Conservation (phyloP, 37 sponge, comb jelly and placozoan species). For the Ianthella basta region DNA sequence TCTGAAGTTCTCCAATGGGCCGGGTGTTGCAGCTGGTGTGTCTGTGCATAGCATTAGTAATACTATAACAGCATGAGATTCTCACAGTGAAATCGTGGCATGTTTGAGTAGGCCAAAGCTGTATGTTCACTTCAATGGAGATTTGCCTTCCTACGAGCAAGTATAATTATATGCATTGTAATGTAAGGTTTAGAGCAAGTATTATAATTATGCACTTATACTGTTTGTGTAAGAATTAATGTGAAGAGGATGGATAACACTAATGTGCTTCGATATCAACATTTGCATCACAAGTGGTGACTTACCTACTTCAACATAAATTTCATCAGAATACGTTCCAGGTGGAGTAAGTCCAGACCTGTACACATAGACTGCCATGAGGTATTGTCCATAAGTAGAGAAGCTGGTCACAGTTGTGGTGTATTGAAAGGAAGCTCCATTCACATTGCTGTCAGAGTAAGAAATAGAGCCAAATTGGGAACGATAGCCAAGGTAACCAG, state of each 20-base stretch:
- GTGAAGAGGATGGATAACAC: no score
- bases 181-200: no score
- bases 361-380: conserved; percentile 8
- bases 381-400: background rate
- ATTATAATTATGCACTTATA: no score
- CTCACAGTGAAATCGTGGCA: conserved; percentile 14
- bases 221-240: no score
- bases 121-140: conserved; percentile 7
- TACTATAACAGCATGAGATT: background rate
- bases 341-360: background rate
- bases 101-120: conserved; percentile 6
- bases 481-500: no score
- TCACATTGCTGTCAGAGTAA: background rate
- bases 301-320: conserved; percentile 17
- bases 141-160: background rate
- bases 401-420: conserved; percentile 17
- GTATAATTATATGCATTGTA: no score
- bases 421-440: background rate
- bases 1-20: no score
- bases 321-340: background rate
- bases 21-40: no score
- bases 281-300: background rate
- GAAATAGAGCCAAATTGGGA: no score
- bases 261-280: no score
- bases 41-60: background rate